A percentile compares a stretch with the other conserved stretches of the same genome.
phyloP scores from a whole-genome alignment of 2,888 invertebrate species.

The Ashinkailepas kermadecensis region DNA sequence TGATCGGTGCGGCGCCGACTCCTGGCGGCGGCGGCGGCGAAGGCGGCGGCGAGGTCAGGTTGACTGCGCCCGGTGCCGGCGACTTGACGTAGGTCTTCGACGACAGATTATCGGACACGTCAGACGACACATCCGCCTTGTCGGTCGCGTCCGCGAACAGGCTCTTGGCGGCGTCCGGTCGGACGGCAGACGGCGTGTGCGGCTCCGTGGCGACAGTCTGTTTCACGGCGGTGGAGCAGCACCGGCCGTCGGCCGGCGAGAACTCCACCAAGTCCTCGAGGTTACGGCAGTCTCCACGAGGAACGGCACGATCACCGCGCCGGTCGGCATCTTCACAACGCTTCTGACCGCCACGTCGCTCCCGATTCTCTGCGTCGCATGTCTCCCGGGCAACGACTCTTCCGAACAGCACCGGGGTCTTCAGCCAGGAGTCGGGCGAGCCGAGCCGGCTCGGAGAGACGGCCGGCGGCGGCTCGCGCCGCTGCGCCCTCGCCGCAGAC shows the following conservation, averaged over 20 bases:
- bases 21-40: not conserved
- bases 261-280: not conserved
- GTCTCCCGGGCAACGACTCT: not conserved
- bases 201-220: not conserved
- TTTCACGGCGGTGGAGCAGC: not conserved
- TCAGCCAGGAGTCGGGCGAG: not conserved
- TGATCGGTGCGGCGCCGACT: no score
- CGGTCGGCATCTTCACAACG: not conserved
- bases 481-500: not conserved
- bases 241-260: not conserved
- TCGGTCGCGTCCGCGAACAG: not conserved
- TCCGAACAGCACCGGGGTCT: not conserved
- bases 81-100: constrained; percentile 5
- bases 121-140: not conserved
- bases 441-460: not conserved
- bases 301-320: no score
- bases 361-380: not conserved
- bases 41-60: not conserved
- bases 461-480: not conserved
- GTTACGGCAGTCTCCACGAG: no score
- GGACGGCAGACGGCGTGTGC: not conserved
- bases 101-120: not conserved
- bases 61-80: not conserved
- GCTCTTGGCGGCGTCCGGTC: not conserved
- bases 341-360: not conserved